Conservation (phyloP, 2,797 vertebrate genomes). For the Chelon labrosus region DNA sequence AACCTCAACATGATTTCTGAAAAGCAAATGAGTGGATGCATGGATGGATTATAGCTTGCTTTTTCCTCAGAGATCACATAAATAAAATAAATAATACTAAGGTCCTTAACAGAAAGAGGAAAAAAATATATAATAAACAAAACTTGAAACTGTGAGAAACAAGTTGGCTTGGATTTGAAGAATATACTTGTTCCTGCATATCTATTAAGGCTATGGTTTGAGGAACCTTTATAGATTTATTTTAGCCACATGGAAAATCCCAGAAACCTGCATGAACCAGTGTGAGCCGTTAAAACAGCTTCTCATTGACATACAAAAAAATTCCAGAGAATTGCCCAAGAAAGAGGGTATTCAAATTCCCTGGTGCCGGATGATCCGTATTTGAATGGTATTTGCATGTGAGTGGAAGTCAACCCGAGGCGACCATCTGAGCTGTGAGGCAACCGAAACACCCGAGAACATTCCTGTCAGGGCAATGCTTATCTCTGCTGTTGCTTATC, state of each 20-base stretch:
- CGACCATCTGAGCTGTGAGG: constrained; percentile 27
- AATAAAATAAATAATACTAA: background rate
- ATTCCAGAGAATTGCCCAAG: constrained; percentile 25
- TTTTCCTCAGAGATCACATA: too few species aligned
- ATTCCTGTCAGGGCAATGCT: constrained; percentile 58
- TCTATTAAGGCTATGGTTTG: too few species aligned
- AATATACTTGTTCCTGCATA: background rate
- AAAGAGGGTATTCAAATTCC: constrained; percentile 41
- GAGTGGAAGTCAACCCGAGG: background rate
- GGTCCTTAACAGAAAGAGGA: too few species aligned
- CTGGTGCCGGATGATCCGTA: constrained; percentile 6
- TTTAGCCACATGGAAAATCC: constrained; percentile 1
- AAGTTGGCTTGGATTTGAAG: background rate
- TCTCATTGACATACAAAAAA: background rate
- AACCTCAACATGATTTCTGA: too few species aligned
- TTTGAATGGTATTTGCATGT: constrained; percentile 71
- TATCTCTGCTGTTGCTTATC: constrained; percentile 50
- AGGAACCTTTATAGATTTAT: background rate
- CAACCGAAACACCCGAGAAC: constrained; percentile 38
- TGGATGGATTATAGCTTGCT: too few species aligned
- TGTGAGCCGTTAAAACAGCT: background rate
- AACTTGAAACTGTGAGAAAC: background rate
- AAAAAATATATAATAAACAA: background rate
- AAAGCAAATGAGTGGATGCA: too few species aligned
- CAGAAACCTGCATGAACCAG: background rate